phyloP scores from a whole-genome alignment of 2,113 vertebrate genomes.

The Merops nubicus region DNA sequence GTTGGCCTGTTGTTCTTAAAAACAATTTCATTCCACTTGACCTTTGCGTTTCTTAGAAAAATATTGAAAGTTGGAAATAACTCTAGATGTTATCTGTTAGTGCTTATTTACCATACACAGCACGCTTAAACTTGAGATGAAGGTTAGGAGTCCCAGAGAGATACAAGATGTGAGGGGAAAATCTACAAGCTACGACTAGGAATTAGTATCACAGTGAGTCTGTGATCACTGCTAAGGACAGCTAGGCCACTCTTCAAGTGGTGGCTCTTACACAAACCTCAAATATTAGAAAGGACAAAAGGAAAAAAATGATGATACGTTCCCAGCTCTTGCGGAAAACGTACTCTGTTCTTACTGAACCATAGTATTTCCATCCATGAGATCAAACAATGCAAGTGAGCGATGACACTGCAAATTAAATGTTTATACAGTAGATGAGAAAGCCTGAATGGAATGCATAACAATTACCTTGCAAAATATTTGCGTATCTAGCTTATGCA shows the following conservation, averaged over 20 bases:
- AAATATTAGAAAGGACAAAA: not conserved
- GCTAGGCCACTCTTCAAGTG: not conserved
- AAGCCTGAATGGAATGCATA: not conserved
- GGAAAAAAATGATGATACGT: not conserved
- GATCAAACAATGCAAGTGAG: not conserved
- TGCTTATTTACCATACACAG: not conserved
- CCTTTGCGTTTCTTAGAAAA: constrained; percentile 48
- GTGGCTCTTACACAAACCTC: not conserved
- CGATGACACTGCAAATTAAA: not conserved
- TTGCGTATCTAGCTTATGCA: not conserved
- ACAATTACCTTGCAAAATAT: not conserved
- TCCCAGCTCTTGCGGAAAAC: not conserved
- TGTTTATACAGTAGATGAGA: not conserved
- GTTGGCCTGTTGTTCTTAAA: constrained; percentile 5
- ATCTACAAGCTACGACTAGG: not conserved
- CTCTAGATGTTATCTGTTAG: constrained; percentile 24
- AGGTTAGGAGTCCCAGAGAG: not conserved
- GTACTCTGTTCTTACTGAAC: not conserved
- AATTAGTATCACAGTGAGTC: not conserved
- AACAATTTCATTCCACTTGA: constrained; percentile 47
- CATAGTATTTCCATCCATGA: not conserved
- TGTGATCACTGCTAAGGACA: not conserved
- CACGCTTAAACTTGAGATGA: not conserved
- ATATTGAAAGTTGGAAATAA: constrained; percentile 18
- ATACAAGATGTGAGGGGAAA: not conserved